phyloP scores from a whole-genome alignment of 2,888 invertebrate genomes.

The Netelia inedita region DNA sequence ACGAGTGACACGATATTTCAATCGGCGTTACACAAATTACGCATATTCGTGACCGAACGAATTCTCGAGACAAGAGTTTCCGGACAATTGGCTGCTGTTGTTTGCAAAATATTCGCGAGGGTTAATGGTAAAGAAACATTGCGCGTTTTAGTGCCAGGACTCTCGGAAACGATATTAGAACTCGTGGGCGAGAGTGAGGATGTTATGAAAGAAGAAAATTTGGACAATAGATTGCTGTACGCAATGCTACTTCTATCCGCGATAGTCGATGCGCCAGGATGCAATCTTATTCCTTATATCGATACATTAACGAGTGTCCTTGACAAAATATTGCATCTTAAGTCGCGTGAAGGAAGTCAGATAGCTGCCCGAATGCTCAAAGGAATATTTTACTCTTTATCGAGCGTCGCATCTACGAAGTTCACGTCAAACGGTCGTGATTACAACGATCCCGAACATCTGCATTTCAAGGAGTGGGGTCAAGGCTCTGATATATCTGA shows the following conservation, averaged over 20 bases:
- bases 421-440: constrained; percentile 87
- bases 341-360: constrained; percentile 89
- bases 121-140: constrained; percentile 90
- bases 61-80: constrained; percentile 95
- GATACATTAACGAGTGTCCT: constrained; percentile 89
- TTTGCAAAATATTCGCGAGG: constrained; percentile 89
- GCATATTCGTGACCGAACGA: constrained; percentile 90
- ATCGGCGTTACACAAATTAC: constrained; percentile 91
- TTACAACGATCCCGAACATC: constrained; percentile 88
- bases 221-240: constrained; percentile 92
- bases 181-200: constrained; percentile 88
- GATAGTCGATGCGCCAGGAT: constrained; percentile 89
- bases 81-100: constrained; percentile 91
- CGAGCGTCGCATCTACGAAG: constrained; percentile 86
- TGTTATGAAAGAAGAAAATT: constrained; percentile 90
- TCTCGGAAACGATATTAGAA: constrained; percentile 89
- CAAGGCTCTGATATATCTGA: constrained; percentile 89
- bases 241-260: constrained; percentile 91
- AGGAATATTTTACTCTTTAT: constrained; percentile 87
- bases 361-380: constrained; percentile 88
- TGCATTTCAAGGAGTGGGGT: constrained; percentile 94
- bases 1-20: constrained; percentile 87
- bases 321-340: constrained; percentile 89
- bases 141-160: constrained; percentile 90
- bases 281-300: constrained; percentile 88